Percentiles rank a stretch among this genome's conserved stretches.
Evolutionary conservation across 2,113 vertebrate species (phyloP).

Genomic region (Rhipidura dahli): DNA sequence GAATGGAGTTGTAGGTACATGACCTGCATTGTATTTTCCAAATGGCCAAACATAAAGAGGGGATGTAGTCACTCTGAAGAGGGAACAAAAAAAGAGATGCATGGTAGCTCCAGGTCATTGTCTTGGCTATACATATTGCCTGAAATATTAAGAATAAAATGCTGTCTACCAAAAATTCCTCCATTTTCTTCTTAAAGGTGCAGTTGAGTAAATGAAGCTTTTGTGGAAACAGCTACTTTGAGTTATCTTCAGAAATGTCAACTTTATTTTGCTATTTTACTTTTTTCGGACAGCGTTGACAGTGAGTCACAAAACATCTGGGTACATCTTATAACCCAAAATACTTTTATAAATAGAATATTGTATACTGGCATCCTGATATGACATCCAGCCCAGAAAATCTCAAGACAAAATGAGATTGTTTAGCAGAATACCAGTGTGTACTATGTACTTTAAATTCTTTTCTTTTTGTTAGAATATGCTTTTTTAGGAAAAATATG

Average conservation of each 20-base stretch:
- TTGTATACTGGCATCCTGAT: not conserved
- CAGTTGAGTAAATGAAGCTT: not conserved
- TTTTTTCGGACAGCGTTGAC: not conserved
- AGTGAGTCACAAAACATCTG: not conserved
- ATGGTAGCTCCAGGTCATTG: not conserved
- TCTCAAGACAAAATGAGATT: not conserved
- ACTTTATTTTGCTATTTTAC: not conserved
- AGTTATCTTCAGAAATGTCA: not conserved
- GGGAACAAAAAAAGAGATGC: not conserved
- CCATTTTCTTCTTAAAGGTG: not conserved
- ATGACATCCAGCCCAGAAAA: not conserved
- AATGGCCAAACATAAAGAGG: not conserved
- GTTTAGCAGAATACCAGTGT: not conserved
- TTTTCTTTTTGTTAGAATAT: not conserved
- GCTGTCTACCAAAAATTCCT: not conserved
- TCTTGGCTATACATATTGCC: not conserved
- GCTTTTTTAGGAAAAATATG: not conserved
- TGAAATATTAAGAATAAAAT: not conserved
- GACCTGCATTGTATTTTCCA: not conserved
- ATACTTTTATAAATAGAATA: not conserved
- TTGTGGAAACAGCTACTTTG: not conserved
- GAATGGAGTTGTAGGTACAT: not conserved
- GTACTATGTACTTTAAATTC: fast-evolving
- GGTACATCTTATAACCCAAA: not conserved
- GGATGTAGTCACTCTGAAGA: not conserved